These are phyloP conservation scores for Oryzias melastigma DNA, from an alignment of 2,113 vertebrate genomes.

Conservation along the genomic window DNA sequence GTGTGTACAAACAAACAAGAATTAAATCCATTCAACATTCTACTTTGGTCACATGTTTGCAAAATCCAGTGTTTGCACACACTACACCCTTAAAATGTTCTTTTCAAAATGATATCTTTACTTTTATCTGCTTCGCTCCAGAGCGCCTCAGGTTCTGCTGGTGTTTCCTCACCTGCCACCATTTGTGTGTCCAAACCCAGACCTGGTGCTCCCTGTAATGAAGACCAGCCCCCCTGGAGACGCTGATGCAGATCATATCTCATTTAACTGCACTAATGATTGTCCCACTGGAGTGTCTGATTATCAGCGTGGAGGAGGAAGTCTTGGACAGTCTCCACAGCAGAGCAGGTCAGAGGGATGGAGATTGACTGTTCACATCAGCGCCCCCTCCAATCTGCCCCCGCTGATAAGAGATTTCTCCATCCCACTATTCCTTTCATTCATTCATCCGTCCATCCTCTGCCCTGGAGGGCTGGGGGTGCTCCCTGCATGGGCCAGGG, in stretches of 20 bases:
- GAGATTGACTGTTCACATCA: constrained; percentile 43
- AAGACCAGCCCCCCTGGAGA: constrained; percentile 12
- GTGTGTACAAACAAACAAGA: too few relatives aligned
- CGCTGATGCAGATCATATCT: constrained; percentile 31
- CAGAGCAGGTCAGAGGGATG: background rate
- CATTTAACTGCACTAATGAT: constrained; percentile 36
- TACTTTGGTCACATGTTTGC: too few relatives aligned
- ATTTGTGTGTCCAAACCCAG: background rate
- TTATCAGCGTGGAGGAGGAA: constrained; percentile 26
- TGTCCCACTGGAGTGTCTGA: constrained; percentile 31
- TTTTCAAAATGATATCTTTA: too few relatives aligned
- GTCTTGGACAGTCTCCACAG: constrained; percentile 5
- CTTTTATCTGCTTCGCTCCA: constrained; percentile 2
- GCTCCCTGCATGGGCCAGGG: constrained; percentile 35
- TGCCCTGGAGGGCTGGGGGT: constrained; percentile 20
- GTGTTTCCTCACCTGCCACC: background rate
- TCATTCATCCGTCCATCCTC: constrained; percentile 23
- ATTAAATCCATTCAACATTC: too few relatives aligned
- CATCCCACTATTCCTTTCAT: constrained; percentile 4
- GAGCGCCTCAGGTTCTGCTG: background rate
- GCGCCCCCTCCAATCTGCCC: constrained; percentile 62
- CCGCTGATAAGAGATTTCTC: constrained; percentile 75
- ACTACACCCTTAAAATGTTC: too few relatives aligned
- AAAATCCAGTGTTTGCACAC: too few relatives aligned
- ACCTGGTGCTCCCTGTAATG: constrained; percentile 3